A percentile compares a stretch with the other conserved stretches of the same genome.
phyloP scores from a whole-genome alignment of 2,113 vertebrate species.

The Cochlearius cochlearius region DNA sequence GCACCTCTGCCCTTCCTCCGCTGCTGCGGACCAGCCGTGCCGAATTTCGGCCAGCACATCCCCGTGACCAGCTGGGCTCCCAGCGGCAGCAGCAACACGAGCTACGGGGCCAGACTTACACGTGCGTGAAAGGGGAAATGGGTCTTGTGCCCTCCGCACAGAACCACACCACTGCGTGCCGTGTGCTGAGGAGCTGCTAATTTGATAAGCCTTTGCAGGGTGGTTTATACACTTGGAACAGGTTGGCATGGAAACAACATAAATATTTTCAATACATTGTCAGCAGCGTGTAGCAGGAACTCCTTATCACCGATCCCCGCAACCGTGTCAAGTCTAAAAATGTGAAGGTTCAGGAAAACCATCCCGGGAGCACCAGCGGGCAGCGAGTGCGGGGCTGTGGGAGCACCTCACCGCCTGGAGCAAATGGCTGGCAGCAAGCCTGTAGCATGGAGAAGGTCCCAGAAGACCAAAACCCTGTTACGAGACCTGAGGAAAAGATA shows the following conservation, averaged over 20 bases:
- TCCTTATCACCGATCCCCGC: not conserved
- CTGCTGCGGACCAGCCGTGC: not conserved
- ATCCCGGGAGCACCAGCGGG: not conserved
- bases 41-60: not conserved
- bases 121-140: accelerated
- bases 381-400: accelerated
- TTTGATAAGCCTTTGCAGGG: not conserved
- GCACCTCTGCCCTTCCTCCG: accelerated
- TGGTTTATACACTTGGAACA: not conserved
- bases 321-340: not conserved
- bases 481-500: not conserved
- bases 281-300: not conserved
- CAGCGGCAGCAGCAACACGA: accelerated
- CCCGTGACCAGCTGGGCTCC: not conserved
- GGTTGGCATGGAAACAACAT: not conserved
- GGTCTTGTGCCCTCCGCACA: not conserved
- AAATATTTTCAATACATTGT: not conserved
- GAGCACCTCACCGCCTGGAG: not conserved
- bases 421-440: too few species aligned
- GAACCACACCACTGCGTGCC: accelerated
- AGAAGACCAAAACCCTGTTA: not conserved
- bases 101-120: accelerated
- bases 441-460: not conserved
- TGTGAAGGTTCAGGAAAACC: not conserved
- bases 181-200: not conserved